These are phyloP conservation scores for Norana najaformis DNA, from an alignment of 2,888 invertebrate genomes.

Conservation along the genomic window DNA sequence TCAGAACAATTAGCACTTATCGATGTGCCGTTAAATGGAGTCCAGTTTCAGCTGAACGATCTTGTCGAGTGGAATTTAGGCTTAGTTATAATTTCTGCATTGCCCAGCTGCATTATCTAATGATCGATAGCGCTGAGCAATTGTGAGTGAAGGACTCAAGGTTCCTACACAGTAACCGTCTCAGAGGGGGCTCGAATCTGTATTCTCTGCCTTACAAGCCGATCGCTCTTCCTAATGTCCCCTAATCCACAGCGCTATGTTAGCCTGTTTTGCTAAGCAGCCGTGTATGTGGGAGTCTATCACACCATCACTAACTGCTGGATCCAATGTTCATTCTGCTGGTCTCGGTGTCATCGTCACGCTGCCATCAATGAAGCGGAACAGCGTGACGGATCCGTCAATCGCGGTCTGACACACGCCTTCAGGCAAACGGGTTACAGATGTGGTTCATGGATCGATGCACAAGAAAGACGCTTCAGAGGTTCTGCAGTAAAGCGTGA, in stretches of 20 bases:
- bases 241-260: not conserved
- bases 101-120: no score
- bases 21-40: not conserved
- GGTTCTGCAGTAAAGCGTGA: not conserved
- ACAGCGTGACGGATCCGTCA: not conserved
- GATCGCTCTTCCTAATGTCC: no score
- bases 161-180: no score
- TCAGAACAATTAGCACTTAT: not conserved
- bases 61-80: not conserved
- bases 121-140: no score
- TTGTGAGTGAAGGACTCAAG: no score
- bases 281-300: not conserved
- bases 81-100: no score
- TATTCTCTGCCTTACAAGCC: no score
- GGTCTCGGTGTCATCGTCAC: not conserved
- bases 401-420: not conserved
- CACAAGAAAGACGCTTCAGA: not conserved
- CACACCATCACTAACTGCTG: not conserved
- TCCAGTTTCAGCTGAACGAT: not conserved
- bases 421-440: not conserved
- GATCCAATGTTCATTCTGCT: not conserved
- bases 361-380: not conserved
- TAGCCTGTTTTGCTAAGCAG: not conserved
- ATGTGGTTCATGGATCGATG: not conserved
- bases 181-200: no score